Conservation (phyloP, 1,140 invertebrate genomes). For the Mamestra configurata region DNA sequence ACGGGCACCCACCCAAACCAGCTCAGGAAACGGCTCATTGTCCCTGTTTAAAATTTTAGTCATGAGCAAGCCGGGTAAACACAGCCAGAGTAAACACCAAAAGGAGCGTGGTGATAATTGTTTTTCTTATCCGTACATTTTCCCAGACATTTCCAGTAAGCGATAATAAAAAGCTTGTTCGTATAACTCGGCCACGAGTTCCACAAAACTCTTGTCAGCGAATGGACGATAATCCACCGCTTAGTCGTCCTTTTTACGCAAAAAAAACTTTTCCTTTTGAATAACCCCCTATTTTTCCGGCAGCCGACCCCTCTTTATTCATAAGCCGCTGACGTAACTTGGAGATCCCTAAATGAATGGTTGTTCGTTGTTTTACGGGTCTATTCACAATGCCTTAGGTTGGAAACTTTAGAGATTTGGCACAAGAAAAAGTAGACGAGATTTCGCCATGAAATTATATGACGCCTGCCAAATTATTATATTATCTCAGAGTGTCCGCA, state of each 20-base stretch:
- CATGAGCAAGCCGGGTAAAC: slow-evolving; percentile 46
- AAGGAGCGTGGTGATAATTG: slow-evolving; percentile 57
- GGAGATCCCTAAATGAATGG: slow-evolving; percentile 85
- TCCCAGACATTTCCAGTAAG: slow-evolving; percentile 61
- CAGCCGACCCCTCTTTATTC: slow-evolving; percentile 81
- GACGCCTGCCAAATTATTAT: slow-evolving; percentile 57
- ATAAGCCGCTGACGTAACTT: slow-evolving; percentile 84
- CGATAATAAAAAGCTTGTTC: slow-evolving; percentile 72
- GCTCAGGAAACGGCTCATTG: slow-evolving; percentile 52
- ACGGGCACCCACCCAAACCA: slow-evolving; percentile 25
- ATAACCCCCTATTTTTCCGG: slow-evolving; percentile 81
- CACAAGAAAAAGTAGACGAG: slow-evolving; percentile 70
- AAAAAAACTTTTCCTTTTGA: slow-evolving; percentile 82
- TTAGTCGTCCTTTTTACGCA: slow-evolving; percentile 75
- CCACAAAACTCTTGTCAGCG: slow-evolving; percentile 79
- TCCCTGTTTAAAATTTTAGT: slow-evolving; percentile 55
- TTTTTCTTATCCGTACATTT: slow-evolving; percentile 58
- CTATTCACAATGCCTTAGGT: slow-evolving; percentile 84
- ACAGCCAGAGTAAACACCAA: slow-evolving; percentile 43
- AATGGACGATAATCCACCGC: slow-evolving; percentile 77
- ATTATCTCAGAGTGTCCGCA: slow-evolving; percentile 51
- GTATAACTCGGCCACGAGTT: slow-evolving; percentile 63
- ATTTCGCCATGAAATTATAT: slow-evolving; percentile 66
- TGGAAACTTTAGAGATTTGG: slow-evolving; percentile 81
- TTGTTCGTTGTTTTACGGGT: slow-evolving; percentile 86